phyloP scores from a whole-genome alignment of 2,113 vertebrate species.

The Epinephelus fuscoguttatus region DNA sequence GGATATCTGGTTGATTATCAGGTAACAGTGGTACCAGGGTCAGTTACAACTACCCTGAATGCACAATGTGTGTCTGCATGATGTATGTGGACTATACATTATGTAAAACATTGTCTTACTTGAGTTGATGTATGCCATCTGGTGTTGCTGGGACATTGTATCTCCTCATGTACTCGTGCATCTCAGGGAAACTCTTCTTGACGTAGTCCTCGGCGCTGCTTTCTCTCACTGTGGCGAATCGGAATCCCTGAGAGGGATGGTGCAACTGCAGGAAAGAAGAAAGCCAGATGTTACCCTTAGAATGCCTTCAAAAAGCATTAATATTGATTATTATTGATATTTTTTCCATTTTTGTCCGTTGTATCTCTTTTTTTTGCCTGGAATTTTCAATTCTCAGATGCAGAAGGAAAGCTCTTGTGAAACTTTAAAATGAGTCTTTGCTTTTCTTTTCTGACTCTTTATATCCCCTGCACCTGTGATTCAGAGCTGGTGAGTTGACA shows the following conservation, averaged over 20 bases:
- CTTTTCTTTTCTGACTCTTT: not conserved
- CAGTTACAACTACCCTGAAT: not conserved
- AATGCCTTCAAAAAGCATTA: not conserved
- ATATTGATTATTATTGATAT: conserved; percentile 6
- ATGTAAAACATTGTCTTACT: conserved; percentile 77
- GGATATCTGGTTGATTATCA: conserved; percentile 1
- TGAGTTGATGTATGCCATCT: conserved; percentile 89
- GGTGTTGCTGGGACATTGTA: conserved; percentile 93
- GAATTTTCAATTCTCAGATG: not conserved
- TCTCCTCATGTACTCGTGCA: conserved; percentile 91
- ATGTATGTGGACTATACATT: not conserved
- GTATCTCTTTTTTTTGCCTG: not conserved
- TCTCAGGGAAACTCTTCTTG: conserved; percentile 94
- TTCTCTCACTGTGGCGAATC: conserved; percentile 94
- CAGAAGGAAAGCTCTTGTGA: not conserved
- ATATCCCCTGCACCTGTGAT: conserved; percentile 3
- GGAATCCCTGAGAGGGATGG: conserved; percentile 93
- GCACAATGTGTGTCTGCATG: not conserved
- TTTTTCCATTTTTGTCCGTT: not conserved
- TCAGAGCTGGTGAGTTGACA: conserved; percentile 22
- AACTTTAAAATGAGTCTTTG: not conserved
- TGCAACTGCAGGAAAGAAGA: conserved; percentile 89
- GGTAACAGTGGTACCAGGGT: not conserved
- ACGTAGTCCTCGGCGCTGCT: conserved; percentile 96
- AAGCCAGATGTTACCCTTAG: conserved; percentile 26